Conservation (phyloP, 2,113 vertebrate species). For the Catagonus wagneri region DNA sequence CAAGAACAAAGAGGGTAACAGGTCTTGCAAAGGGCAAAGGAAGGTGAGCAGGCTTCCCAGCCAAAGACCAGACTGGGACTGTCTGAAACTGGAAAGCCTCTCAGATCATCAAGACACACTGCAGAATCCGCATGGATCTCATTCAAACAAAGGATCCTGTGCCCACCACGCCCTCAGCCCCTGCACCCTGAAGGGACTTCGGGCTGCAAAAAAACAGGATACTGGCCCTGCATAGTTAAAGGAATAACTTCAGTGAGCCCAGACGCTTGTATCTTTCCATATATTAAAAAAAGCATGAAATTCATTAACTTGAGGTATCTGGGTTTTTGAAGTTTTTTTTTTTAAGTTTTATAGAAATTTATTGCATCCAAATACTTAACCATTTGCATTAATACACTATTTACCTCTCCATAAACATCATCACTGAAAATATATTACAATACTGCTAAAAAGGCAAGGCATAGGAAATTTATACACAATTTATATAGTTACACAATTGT, state of each 20-base stretch:
- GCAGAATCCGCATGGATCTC: accelerated
- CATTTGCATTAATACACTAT: conserved; percentile 88
- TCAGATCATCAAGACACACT: accelerated
- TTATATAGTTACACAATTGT: conserved; percentile 86
- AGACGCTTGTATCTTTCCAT: not conserved
- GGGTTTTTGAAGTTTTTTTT: too few relatives aligned
- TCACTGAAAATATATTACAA: conserved; percentile 86
- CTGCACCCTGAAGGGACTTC: accelerated
- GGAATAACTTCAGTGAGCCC: not conserved
- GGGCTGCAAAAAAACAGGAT: not conserved
- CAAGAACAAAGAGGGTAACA: too few relatives aligned
- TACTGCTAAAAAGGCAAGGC: conserved; percentile 84
- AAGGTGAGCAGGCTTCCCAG: too few relatives aligned
- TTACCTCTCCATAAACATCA: conserved; percentile 86
- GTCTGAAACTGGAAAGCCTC: accelerated
- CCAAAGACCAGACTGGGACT: accelerated
- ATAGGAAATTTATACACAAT: conserved; percentile 78
- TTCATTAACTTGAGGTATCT: too few relatives aligned
- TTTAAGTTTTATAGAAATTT: conserved; percentile 90
- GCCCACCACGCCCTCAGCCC: too few relatives aligned
- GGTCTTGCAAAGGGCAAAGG: accelerated
- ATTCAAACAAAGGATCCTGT: not conserved
- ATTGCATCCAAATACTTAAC: conserved; percentile 88
- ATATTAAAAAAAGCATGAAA: too few relatives aligned
- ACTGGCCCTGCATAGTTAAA: not conserved